phyloP scores from a whole-genome alignment of 1,140 invertebrate species.

The Neodiprion pinetum region DNA sequence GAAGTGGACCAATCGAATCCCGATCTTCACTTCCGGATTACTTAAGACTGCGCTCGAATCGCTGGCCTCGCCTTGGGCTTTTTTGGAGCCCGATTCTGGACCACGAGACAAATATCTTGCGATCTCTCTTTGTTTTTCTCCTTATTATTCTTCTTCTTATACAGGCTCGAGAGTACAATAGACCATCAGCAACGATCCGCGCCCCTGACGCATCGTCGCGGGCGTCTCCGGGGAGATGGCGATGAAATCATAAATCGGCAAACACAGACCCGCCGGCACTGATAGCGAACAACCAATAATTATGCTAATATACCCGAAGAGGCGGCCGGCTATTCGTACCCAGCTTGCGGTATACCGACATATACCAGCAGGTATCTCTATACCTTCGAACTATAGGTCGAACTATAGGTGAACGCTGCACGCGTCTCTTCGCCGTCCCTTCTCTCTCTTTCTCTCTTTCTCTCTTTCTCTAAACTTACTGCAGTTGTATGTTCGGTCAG shows the following conservation, averaged over 20 bases:
- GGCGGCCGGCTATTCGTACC: constrained; percentile 44
- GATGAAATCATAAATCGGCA: constrained; percentile 60
- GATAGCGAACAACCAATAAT: constrained; percentile 58
- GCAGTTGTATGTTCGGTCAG: too few relatives aligned
- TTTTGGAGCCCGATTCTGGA: too few relatives aligned
- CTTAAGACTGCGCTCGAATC: too few relatives aligned
- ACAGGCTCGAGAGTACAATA: neutral
- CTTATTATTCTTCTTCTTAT: too few relatives aligned
- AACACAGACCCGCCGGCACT: constrained; percentile 54
- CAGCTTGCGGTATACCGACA: neutral
- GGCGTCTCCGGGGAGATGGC: constrained; percentile 38
- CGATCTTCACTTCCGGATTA: too few relatives aligned
- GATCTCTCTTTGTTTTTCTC: neutral
- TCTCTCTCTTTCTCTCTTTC: constrained; percentile 14
- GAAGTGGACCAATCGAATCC: too few relatives aligned
- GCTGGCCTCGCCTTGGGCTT: too few relatives aligned
- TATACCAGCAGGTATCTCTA: neutral
- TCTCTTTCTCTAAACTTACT: too few relatives aligned
- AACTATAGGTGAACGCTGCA: constrained; percentile 1
- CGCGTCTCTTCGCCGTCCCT: constrained; percentile 21
- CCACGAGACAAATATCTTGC: neutral
- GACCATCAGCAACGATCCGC: neutral
- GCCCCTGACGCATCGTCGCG: constrained; percentile 25
- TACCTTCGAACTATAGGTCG: neutral
- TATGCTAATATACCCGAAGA: constrained; percentile 55